A percentile compares a stretch with the other conserved stretches of the same genome.
phyloP scores from a whole-genome alignment of 2,797 vertebrate genomes.

The Echeneis naucrates region DNA sequence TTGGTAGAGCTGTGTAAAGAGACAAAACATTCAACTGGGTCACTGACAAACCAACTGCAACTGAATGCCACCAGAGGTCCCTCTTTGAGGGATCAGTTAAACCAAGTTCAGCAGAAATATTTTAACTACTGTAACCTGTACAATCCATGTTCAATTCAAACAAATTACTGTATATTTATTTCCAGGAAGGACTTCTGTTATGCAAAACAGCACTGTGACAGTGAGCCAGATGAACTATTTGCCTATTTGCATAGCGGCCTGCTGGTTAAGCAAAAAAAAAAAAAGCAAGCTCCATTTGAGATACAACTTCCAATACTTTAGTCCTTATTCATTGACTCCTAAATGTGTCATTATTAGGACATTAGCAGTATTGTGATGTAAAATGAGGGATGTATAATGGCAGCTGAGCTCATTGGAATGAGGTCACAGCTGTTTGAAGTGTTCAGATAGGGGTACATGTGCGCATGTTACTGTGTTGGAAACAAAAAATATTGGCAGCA shows the following conservation, averaged over 20 bases:
- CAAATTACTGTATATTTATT: neutral
- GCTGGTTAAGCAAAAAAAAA: neutral
- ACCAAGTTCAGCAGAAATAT: neutral
- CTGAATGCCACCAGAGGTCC: neutral
- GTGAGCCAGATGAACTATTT: neutral
- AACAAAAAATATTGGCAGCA: neutral
- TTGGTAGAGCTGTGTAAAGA: neutral
- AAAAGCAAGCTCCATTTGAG: neutral
- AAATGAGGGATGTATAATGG: neutral
- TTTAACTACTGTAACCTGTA: neutral
- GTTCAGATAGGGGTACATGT: neutral
- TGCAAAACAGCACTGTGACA: neutral
- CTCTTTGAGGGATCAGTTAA: neutral
- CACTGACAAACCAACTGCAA: neutral
- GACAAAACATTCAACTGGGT: neutral
- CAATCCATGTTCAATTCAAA: neutral
- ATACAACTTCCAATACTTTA: neutral
- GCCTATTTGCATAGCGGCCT: neutral
- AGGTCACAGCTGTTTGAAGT: neutral
- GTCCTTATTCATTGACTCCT: neutral
- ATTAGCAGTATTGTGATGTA: neutral
- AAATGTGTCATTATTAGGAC: neutral
- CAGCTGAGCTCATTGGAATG: neutral
- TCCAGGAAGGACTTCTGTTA: neutral
- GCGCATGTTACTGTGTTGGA: neutral